Evolutionary conservation across 2,888 invertebrate genomes (phyloP).

Genomic region (Nomada fucata): DNA sequence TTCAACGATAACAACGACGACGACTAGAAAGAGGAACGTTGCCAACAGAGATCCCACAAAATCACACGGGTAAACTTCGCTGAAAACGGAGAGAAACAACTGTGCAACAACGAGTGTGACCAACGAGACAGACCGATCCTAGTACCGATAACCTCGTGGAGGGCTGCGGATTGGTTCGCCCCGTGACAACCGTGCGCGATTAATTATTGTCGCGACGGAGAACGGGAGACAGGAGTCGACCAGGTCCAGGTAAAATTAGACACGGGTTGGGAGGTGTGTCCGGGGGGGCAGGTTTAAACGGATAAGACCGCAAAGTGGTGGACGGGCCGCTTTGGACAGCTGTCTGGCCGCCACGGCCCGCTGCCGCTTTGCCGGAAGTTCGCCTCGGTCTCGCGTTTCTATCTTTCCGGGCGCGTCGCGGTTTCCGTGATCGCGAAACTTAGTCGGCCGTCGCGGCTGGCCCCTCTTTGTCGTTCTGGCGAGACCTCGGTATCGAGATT

Average conservation of each 20-base stretch:
- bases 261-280: not conserved
- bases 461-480: no score
- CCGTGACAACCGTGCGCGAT: slow-evolving; percentile 2
- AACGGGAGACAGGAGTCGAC: slow-evolving; percentile 8
- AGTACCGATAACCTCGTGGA: not conserved
- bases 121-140: no score
- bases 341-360: slow-evolving; percentile 59
- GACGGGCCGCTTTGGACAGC: slow-evolving; percentile 30
- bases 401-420: not conserved
- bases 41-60: no score
- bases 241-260: slow-evolving; percentile 31
- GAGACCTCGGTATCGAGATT: no score
- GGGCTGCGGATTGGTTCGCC: not conserved
- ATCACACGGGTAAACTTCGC: no score
- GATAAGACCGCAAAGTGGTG: slow-evolving; percentile 41
- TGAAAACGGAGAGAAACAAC: no score
- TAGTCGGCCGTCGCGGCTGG: not conserved
- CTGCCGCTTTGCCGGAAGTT: slow-evolving; percentile 58
- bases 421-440: not conserved
- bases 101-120: no score
- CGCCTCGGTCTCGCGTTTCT: slow-evolving; percentile 13
- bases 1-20: no score
- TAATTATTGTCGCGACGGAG: slow-evolving; percentile 21
- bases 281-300: slow-evolving; percentile 16
- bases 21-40: no score